These are phyloP conservation scores for Acomys russatus DNA, from an alignment of 2,797 vertebrate species.

Conservation along the genomic window DNA sequence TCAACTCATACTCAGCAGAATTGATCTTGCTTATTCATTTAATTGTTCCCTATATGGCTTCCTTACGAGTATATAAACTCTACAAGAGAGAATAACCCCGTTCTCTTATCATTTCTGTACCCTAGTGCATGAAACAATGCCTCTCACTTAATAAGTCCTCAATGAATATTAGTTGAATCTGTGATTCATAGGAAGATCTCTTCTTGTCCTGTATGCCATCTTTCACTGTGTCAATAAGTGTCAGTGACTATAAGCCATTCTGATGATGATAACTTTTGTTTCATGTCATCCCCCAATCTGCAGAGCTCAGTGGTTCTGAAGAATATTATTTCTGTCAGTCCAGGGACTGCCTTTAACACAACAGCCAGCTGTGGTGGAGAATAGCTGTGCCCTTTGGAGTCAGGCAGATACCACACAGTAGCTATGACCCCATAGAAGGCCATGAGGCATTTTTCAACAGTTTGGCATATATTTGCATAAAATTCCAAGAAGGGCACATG, in stretches of 20 bases:
- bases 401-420: constrained; percentile 3
- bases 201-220: not conserved
- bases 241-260: not conserved
- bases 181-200: not conserved
- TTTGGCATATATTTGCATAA: constrained; percentile 45
- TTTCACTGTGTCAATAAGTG: constrained; percentile 18
- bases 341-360: constrained; percentile 42
- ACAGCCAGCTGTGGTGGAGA: constrained; percentile 5
- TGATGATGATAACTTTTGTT: constrained; percentile 47
- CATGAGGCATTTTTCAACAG: constrained; percentile 49
- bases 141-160: not conserved
- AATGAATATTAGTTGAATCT: not conserved
- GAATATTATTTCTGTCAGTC: constrained; percentile 33
- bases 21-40: constrained; percentile 10
- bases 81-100: not conserved
- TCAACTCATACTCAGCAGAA: not conserved
- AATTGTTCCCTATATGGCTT: not conserved
- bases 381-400: constrained; percentile 9
- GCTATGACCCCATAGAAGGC: constrained; percentile 4
- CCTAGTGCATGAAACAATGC: not conserved
- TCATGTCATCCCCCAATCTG: constrained; percentile 10
- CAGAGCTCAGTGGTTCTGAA: constrained; percentile 55
- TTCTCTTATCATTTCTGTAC: not conserved
- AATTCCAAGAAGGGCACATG: constrained; percentile 54
- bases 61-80: not conserved